Base-by-base conservation (phyloP, 2,888 invertebrate genomes). In the Diplolepis rosae region DNA sequence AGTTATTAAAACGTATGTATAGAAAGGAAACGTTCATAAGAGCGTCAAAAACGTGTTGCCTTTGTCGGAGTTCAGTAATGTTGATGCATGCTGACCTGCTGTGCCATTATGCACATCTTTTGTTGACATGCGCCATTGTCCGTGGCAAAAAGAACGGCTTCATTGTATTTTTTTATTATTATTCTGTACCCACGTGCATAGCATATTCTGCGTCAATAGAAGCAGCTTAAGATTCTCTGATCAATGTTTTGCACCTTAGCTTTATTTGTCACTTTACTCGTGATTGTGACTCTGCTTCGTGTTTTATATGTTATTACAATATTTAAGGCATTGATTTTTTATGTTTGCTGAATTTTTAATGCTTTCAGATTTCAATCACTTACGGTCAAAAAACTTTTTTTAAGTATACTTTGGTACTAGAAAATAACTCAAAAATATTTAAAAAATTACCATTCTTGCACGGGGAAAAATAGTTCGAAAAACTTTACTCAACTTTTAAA, bases 41-140 rank as follows among this genome's bases (percentile, higher is more conserved):
- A 24, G 61, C 61, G 61, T 61, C 61, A 35, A 61, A 61, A 61
- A 61, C 24, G n/a, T 61, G 52, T 52, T 52, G 61, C 61, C 9
- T 61, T 61, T 61, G 61, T 61, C 15, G 52, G 27, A 30, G 30
- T 28, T 39, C 35, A 39, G 39, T 61, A 61, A 61, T 61, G 61
- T 61, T 61, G 61, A 61, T 39, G 56, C 56, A 56, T 56, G 56
- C 35, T 56, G 56, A 56, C 39, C 61, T 35, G 56, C 30, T 18
- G 39, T 61, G 39, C 35, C 39, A 61, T 39, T 61, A 61, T 61
- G 61, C 39, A 61, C 61, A 61, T 61, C 61, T 61, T 61, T 61
- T 61, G 61, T 61, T 24, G 61, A 61, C 24, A 39, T 61, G 39
- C 61, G 35, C 61, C 61, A 39, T 61, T 61, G 61, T 61, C 61